Conservation (phyloP, 1,140 invertebrate genomes). For the Sycophaga agraensis region DNA sequence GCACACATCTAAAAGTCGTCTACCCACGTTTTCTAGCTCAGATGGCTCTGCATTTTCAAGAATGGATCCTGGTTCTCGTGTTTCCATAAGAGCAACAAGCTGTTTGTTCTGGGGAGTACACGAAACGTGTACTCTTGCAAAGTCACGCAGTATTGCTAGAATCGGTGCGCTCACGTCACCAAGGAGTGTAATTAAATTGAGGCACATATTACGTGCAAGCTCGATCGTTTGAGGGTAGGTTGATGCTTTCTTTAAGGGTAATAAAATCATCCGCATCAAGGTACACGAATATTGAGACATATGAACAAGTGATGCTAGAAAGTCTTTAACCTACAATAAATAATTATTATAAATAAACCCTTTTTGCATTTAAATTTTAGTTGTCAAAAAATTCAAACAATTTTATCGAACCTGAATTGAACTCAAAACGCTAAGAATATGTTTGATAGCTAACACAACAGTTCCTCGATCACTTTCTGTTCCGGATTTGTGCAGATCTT, state of each 20-base stretch:
- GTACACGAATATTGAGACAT: conserved; percentile 56
- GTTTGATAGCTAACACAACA: conserved; percentile 50
- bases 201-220: conserved; percentile 48
- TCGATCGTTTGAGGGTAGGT: conserved; percentile 46
- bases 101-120: conserved; percentile 42
- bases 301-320: conserved; percentile 47
- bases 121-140: conserved; percentile 44
- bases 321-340: conserved; percentile 48
- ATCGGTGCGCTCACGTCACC: conserved; percentile 52
- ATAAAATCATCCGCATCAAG: conserved; percentile 50
- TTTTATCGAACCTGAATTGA: conserved; percentile 49
- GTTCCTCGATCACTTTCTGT: conserved; percentile 50
- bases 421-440: conserved; percentile 52
- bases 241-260: conserved; percentile 47
- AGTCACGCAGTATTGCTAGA: conserved; percentile 48
- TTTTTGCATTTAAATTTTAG: too few species aligned
- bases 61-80: conserved; percentile 41
- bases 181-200: conserved; percentile 49
- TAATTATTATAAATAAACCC: too few species aligned
- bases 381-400: background rate
- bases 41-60: conserved; percentile 44
- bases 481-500: conserved; percentile 48
- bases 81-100: conserved; percentile 35
- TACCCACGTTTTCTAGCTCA: conserved; percentile 47
- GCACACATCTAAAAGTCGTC: conserved; percentile 47